Evolutionary conservation across 2,113 vertebrate genomes (phyloP), one percentile per base, ranked within the genome.

Genomic region (Caracal caracal): DNA sequence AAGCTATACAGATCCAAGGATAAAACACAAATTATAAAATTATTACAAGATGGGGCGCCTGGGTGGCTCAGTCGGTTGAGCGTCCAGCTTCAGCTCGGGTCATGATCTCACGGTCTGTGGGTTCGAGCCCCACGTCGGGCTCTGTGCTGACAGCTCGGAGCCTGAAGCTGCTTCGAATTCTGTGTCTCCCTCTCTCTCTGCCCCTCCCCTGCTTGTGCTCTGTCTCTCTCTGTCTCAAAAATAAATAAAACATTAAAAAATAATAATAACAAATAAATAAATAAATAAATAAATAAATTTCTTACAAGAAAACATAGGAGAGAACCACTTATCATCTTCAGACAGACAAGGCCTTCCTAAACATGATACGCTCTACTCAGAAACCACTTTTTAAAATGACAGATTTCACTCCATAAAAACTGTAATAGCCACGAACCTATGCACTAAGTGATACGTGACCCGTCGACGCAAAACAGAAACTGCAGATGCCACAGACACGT

Each of bases 101-200:
- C 43, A 43, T 0, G 43, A 43, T 9, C 43, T 43, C 43, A 9
- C 43, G 43, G 43, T 43, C 43, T 0, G 43, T 1, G 43, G 9
- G 43, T 43, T 43, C 7, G 43, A 43, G 43, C 43, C 43, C 43
- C 7, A 0, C 43, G 7, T 43, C 43, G 8, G 43, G 1, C 43
- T 43, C 43, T 43, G 43, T 1, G 43, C 43, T 43, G 43, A 43
- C 8, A 9, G 43, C 43, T 9, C 8, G 8, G 43, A 43, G 43
- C 43, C 43, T 9, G 43, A 0, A 43, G 43, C 43, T 43, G 43
- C 1, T 43, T 43, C 0, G 7, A 0, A 43, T 9, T 1, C 43
- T 43, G 43, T 43, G 43, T 43, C 43, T 43, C 43, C 43, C 43
- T 43, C 43, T 43, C 43, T 1, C 43, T 43, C 43, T 43, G 43